Conservation (phyloP, 2,113 vertebrate species). For the Lonchura striata region DNA sequence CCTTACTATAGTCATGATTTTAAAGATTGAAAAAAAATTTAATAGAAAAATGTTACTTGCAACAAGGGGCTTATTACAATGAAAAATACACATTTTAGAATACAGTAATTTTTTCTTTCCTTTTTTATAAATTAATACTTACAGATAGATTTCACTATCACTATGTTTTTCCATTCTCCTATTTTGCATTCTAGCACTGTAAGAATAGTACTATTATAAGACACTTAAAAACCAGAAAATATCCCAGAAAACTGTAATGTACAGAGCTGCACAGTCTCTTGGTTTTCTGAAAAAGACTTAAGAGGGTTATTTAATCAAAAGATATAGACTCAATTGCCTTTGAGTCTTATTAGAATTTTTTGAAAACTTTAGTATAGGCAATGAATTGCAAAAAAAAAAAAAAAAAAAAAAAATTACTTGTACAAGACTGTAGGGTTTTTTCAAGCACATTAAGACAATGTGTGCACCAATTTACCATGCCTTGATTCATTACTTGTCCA, state of each 20-base stretch:
- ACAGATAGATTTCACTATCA: not conserved
- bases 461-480: not conserved
- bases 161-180: not conserved
- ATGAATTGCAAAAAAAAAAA: not conserved
- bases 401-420: not conserved
- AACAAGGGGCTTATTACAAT: not conserved
- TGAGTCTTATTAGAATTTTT: not conserved
- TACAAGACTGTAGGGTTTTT: not conserved
- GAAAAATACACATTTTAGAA: not conserved
- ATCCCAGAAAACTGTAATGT: not conserved
- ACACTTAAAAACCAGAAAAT: constrained; percentile 6
- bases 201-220: not conserved
- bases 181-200: not conserved
- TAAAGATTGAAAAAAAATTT: constrained; percentile 22
- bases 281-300: constrained; percentile 3
- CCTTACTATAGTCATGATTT: not conserved
- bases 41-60: not conserved
- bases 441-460: not conserved
- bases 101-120: not conserved
- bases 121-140: not conserved
- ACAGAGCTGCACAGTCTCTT: not conserved
- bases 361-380: not conserved
- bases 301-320: not conserved
- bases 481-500: not conserved
- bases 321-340: not conserved